Evolutionary conservation across 2,113 vertebrate genomes (phyloP).

Genomic region (Hyperoodon ampullatus): DNA sequence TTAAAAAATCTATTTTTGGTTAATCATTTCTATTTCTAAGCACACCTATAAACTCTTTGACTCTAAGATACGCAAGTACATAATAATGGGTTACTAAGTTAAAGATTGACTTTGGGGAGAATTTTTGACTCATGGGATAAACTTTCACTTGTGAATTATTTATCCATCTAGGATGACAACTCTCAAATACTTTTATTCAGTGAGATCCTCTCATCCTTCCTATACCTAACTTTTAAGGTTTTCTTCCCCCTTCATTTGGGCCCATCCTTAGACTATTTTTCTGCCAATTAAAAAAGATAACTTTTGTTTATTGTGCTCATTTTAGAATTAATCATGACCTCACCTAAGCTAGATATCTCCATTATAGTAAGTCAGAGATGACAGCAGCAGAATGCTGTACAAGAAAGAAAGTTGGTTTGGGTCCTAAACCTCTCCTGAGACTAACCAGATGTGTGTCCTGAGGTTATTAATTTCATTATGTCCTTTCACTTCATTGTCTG

Average conservation of each 20-base stretch:
- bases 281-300: not conserved
- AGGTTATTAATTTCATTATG: not conserved
- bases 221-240: not conserved
- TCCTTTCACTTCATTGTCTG: not conserved
- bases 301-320: not conserved
- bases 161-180: not conserved
- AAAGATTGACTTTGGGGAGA: not conserved
- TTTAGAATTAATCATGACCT: not conserved
- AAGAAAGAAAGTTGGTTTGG: not conserved
- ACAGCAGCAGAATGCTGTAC: not conserved
- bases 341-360: not conserved
- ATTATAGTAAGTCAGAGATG: not conserved
- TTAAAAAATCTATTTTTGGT: not conserved
- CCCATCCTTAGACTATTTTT: not conserved
- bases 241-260: not conserved
- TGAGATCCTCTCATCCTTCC: not conserved
- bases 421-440: not conserved
- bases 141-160: conserved; percentile 12
- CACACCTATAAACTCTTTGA: not conserved
- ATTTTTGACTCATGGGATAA: conserved; percentile 35
- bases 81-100: not conserved
- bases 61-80: not conserved
- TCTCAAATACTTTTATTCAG: not conserved
- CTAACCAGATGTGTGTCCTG: not conserved
- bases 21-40: conserved; percentile 48